Conservation (phyloP, 2,888 invertebrate genomes). For the Microdon myrmicae region DNA sequence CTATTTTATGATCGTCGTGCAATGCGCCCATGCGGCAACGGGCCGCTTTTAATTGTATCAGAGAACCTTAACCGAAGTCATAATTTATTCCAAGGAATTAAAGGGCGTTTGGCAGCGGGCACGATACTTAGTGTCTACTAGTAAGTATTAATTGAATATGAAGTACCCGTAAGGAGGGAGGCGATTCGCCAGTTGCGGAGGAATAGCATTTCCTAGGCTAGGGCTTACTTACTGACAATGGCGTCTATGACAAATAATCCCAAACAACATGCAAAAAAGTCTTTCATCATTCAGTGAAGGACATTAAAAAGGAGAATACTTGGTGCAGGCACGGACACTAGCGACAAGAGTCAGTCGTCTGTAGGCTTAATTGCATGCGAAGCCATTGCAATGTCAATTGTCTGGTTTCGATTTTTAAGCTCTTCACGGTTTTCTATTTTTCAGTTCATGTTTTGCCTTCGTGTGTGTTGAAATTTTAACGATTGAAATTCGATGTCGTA, state of each 20-base stretch:
- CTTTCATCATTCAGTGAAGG: conserved; percentile 3
- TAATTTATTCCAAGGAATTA: no score
- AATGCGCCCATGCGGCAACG: no score
- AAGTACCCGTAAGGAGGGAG: no score
- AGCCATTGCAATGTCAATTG: conserved; percentile 47
- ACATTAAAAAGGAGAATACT: neutral
- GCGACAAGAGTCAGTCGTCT: conserved; percentile 9
- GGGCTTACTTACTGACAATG: no score
- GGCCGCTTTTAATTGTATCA: no score
- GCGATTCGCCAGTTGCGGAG: no score
- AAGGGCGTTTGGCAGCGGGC: no score
- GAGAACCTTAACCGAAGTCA: no score
- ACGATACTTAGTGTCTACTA: no score
- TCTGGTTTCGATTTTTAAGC: conserved; percentile 45
- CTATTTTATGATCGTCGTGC: conserved; percentile 27
- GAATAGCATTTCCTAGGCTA: no score
- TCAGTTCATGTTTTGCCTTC: conserved; percentile 1
- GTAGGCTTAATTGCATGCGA: conserved; percentile 25
- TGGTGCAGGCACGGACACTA: neutral
- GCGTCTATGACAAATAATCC: conserved; percentile 34
- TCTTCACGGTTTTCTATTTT: conserved; percentile 20
- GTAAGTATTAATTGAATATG: no score
- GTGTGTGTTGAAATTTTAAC: conserved; percentile 23
- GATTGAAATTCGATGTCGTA: conserved; percentile 39
- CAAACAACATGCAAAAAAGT: conserved; percentile 22